Base-by-base conservation (phyloP, 2,113 vertebrate genomes). In the Struthio camelus region DNA sequence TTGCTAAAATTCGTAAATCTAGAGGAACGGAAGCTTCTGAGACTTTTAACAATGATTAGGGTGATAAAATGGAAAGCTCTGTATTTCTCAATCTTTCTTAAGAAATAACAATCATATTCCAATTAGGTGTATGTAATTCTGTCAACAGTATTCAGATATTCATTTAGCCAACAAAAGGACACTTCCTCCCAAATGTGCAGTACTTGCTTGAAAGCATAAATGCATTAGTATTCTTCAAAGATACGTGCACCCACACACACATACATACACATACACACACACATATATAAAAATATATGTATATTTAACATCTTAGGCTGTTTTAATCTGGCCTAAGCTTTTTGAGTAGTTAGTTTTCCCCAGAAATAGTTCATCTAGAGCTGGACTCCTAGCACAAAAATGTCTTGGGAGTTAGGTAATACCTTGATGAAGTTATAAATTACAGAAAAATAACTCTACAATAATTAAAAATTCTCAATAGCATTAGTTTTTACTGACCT, bases 331-430 rank as follows among this genome's bases (percentile, higher is more conserved):
- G 3, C 18, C 58, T 51, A 42, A 69, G 9, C 1, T 85, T 85
- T 62, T 64, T 6, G 50, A 53, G 42, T 15, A n/a, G 17, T 2
- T 50, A 3, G 14, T 38, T 42, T 73, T 2, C 1, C 6, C 12
- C 4, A 32, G 19, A 80, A 90, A 62, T 13, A 0, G 0, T 82
- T 90, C 3, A 32, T 64, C 83, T 40, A 71, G 23, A 62, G 11
- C 0, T 3, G 20, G 54, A 62, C 10, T 36, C 3, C 1, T 50
- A 34, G 4, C 7, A 71, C 6, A 62, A 82, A 67, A 61, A 54
- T 0, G 1, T 89, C 9, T 23, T 5, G 36, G 36, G 11, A 16
- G 70, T 4, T 4, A 5, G 2, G 4, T 34, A 59, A 58, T 23
- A 25, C 42, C 17, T 23, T 77, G 48, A 51, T 16, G 46, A 6